Conservation (phyloP, 2,797 vertebrate genomes). For the Enteromius argenteus region DNA sequence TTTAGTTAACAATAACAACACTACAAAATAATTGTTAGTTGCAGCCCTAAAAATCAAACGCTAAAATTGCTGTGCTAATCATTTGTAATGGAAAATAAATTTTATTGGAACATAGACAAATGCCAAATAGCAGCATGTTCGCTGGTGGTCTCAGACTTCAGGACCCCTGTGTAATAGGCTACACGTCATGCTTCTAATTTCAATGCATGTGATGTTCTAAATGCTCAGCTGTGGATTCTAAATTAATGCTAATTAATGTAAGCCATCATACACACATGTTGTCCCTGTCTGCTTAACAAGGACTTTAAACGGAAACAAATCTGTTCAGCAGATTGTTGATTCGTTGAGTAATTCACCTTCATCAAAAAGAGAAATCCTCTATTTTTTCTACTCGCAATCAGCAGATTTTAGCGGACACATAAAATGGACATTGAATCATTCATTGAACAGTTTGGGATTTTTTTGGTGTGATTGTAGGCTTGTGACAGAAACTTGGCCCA, state of each 20-base stretch:
- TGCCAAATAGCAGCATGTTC: background rate
- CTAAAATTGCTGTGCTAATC: background rate
- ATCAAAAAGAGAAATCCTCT: background rate
- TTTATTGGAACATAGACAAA: background rate
- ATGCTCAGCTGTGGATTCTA: conserved; percentile 30
- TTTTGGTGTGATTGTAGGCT: background rate
- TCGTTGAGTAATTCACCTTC: background rate
- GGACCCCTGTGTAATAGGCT: background rate
- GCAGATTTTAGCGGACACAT: background rate
- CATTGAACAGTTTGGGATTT: background rate
- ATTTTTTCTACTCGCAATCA: background rate
- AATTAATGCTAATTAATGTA: conserved; percentile 28
- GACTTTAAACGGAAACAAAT: conserved; percentile 13
- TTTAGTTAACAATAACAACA: background rate
- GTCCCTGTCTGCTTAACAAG: background rate
- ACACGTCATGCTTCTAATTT: conserved; percentile 22
- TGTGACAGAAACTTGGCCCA: background rate
- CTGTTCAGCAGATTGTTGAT: conserved; percentile 18
- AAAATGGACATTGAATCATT: background rate
- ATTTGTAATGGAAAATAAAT: background rate
- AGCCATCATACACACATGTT: conserved; percentile 13
- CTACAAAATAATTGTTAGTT: background rate
- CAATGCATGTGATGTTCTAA: background rate
- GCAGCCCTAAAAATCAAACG: background rate
- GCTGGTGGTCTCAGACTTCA: conserved; percentile 20